Evolutionary conservation across 92 coral and sea anemone genomes (phyloP), one percentile per base, ranked within the genome.

Genomic region (Phymanthus crucifer): DNA sequence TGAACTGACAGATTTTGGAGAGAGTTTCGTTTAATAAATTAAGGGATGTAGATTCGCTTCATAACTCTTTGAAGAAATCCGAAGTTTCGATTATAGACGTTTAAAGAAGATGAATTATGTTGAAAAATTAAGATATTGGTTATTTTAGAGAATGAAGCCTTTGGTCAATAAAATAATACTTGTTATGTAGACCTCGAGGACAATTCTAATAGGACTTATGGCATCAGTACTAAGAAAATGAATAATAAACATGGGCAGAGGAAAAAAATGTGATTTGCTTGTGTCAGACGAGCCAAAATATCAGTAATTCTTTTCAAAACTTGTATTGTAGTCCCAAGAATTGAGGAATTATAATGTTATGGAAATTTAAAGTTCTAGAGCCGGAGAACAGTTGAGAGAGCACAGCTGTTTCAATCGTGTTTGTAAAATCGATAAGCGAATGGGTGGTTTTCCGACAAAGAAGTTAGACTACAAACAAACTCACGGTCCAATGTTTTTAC

Each of bases 401-500:
- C 35, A 57, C 78, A 74, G 78, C 64, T 74, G 78, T 74, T 74
- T 6, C 40, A 8, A 36, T 33, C 13, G 50, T 40, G 75, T 71
- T 71, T 71, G 75, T 71, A 71, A 71, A 71, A 40, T 71, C 16
- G 38, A 29, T 11, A 32, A 74, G 48, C 14, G 48, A 43, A 32
- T 47, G 78, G 78, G 66, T 74, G 78, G 78, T 21, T 31, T 74
- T 35, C 78, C 50, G 68, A 61, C 68, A 61, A 61, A 61, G 68
- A 61, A 61, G 68, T 34, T 61, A 61, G 34, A 61, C 26, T 61
- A 61, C 29, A 61, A 61, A 61, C 68, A 61, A 61, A 61, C 35
- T 27, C n/a, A n/a, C n/a, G n/a, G 24, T 54, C 6, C 33, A 27
- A 11, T 61, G 68, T 61, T 61, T 61, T 61, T 17, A 10, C 34